Evolutionary conservation across 2,888 invertebrate species (phyloP), one percentile per base, ranked within the genome.

Genomic region (Anarsia innoxiella): DNA sequence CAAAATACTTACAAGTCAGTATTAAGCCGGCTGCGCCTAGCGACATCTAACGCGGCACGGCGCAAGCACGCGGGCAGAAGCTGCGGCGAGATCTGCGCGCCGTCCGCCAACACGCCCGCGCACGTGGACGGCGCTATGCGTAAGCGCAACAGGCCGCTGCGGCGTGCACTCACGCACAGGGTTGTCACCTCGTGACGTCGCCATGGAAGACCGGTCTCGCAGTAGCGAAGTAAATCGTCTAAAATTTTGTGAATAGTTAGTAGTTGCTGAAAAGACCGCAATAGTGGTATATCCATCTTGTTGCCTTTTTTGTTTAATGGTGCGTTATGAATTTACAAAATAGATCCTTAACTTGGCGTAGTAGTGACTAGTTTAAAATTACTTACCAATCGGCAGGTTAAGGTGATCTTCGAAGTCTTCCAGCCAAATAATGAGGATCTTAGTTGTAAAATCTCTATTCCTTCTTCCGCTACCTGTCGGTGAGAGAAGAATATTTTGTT

Each of bases 361-460:
- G n/a, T n/a, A n/a, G n/a, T n/a, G n/a, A n/a, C n/a, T n/a, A n/a
- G n/a, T n/a, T n/a, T n/a, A n/a, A n/a, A n/a, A n/a, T 19, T 23
- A 61, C 86, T 71, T 68, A 95, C 95, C 91, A 38, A 94, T 88
- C 3, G 99, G 97, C 65, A 99, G 90, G 71, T 92, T 91, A 12
- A 92, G 86, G 71, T 93, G 90, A 79, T 99, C 99, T 67, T 99
- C 98, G 52, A 92, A 93, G 63, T 95, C 95, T 71, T 99, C 99
- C 39, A 99, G 73, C 99, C 99, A 99, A 25, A 97, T 93, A 2
- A 99, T 90, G 68, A 97, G 90, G 42, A 96, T 93, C 74, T 94
- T 94, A 0, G 93, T 64, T 64, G 89, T 51, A 85, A 86, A 50
- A 87, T 90, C 74, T 76, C 88, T 63, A 59, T 88, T 82, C 1